These are phyloP conservation scores for Ageneiosus marmoratus DNA, from an alignment of 2,113 vertebrate genomes.

Conservation along the genomic window DNA sequence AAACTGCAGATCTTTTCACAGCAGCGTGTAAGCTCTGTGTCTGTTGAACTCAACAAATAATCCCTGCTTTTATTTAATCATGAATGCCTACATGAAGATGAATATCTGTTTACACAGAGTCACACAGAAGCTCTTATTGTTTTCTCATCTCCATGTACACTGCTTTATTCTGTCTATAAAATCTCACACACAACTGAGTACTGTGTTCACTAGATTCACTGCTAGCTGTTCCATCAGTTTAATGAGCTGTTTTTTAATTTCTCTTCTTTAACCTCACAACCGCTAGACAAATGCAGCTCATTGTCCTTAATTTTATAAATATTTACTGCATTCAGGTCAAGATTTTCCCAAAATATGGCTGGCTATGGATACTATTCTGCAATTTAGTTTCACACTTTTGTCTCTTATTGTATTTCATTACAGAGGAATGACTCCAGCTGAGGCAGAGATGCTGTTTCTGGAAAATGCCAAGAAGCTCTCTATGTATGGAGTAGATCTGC, in stretches of 20 bases:
- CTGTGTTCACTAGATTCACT: slow-evolving; percentile 6
- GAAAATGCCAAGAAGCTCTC: slow-evolving; percentile 98
- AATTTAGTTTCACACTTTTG: not conserved
- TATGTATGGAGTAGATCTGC: slow-evolving; percentile 97
- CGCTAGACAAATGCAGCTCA: not conserved
- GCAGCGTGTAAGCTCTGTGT: not conserved
- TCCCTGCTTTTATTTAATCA: slow-evolving; percentile 11
- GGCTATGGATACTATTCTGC: not conserved
- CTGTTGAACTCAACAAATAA: not conserved
- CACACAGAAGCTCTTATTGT: slow-evolving; percentile 18
- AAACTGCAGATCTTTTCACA: not conserved
- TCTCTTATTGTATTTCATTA: slow-evolving; percentile 11
- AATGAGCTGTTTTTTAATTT: slow-evolving; percentile 2
- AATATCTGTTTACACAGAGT: slow-evolving; percentile 15
- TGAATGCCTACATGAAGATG: slow-evolving; percentile 19
- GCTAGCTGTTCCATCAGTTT: not conserved
- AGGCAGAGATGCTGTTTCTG: slow-evolving; percentile 94
- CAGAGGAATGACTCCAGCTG: slow-evolving; percentile 96
- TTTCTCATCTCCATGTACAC: slow-evolving; percentile 9
- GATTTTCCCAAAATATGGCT: not conserved
- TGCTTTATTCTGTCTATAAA: slow-evolving; percentile 17
- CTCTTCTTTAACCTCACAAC: not conserved
- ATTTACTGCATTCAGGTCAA: not conserved
- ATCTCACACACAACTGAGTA: slow-evolving; percentile 13
- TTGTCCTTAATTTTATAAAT: not conserved